These are phyloP conservation scores for Pedicia rivosa DNA, from an alignment of 2,888 invertebrate species.

Conservation along the genomic window DNA sequence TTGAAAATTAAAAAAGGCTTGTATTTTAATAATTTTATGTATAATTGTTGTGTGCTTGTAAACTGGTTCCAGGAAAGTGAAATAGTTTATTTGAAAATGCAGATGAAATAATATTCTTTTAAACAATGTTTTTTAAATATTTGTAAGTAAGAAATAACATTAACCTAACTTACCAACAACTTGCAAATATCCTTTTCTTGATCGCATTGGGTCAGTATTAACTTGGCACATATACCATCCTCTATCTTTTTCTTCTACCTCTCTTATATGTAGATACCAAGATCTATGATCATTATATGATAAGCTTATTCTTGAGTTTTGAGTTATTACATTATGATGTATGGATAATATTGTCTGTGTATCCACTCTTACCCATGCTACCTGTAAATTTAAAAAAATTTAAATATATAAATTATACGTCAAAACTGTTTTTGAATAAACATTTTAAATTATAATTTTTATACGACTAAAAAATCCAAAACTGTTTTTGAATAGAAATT, in stretches of 20 bases:
- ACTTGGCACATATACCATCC: constrained; percentile 80
- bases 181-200: constrained; percentile 65
- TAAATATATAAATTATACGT: background rate
- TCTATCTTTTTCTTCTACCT: constrained; percentile 62
- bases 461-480: no score
- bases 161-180: constrained; percentile 52
- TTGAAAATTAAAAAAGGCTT: no score
- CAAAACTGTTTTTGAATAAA: no score
- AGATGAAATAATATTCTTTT: no score
- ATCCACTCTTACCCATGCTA: constrained; percentile 79
- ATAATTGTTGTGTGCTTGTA: no score
- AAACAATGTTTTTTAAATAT: no score
- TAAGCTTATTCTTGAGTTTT: constrained; percentile 64
- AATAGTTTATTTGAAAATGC: no score
- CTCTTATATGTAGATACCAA: constrained; percentile 70
- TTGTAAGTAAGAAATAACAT: background rate
- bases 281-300: constrained; percentile 70
- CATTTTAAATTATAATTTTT: no score
- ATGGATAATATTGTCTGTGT: constrained; percentile 76
- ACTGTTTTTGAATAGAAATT: no score
- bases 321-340: constrained; percentile 72
- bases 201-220: constrained; percentile 74
- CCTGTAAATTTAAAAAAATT: constrained; percentile 34
- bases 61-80: no score
- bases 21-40: no score